These are phyloP conservation scores for Apostichopus californicus DNA, from an alignment of 35 echinoderm and acorn worm genomes.

Conservation along the genomic window DNA sequence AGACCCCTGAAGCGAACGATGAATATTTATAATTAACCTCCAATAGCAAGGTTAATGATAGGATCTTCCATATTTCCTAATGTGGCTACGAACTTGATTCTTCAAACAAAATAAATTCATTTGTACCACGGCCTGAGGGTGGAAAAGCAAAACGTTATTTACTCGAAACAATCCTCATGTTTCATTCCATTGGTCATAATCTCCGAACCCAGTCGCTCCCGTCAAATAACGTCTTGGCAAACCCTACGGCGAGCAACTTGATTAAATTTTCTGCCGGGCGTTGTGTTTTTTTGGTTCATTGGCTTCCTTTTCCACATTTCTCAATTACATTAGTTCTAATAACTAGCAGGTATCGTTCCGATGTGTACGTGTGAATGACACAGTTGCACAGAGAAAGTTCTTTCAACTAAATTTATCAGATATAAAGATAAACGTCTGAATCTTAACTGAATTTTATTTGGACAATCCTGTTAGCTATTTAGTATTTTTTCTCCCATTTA, in stretches of 20 bases:
- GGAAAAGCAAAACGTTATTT: constrained; percentile 39
- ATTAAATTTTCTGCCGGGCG: constrained; percentile 48
- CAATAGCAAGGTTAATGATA: background rate
- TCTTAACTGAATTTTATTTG: too few species aligned
- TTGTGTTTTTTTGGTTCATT: constrained; percentile 48
- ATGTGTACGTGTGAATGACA: constrained; percentile 32
- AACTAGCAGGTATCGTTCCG: constrained; percentile 30
- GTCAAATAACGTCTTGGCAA: constrained; percentile 44
- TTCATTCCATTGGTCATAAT: constrained; percentile 48
- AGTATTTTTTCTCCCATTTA: too few species aligned
- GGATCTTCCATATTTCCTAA: background rate
- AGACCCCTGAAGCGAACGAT: background rate
- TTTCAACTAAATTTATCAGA: background rate
- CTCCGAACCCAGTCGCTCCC: constrained; percentile 32
- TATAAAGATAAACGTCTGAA: too few species aligned
- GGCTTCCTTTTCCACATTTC: constrained; percentile 46
- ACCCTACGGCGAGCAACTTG: background rate
- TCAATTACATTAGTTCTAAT: constrained; percentile 51
- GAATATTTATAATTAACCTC: constrained; percentile 7
- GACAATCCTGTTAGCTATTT: too few species aligned
- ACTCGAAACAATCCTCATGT: constrained; percentile 39
- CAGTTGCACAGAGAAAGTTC: constrained; percentile 7
- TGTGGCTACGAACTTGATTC: constrained; percentile 9
- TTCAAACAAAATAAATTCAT: constrained; percentile 40
- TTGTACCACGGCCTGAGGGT: constrained; percentile 30